phyloP scores from a whole-genome alignment of 2,888 invertebrate genomes.

The Lydus trimaculatus region DNA sequence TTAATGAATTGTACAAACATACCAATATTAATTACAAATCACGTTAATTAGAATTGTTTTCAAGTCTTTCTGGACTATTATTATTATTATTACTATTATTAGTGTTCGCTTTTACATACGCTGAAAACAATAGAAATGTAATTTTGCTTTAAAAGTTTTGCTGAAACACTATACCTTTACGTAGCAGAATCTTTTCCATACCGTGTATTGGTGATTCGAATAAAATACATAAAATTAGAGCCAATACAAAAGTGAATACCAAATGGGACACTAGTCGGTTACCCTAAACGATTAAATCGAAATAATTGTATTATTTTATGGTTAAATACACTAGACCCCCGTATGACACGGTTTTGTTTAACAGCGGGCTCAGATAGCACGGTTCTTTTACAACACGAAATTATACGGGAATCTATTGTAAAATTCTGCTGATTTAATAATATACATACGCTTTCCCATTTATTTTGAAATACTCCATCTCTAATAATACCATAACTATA shows the following conservation, averaged over 20 bases:
- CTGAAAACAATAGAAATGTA: not conserved
- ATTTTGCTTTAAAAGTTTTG: not conserved
- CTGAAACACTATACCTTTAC: conserved; percentile 58
- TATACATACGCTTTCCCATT: conserved; percentile 68
- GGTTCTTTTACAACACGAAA: too few relatives aligned
- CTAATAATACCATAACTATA: conserved; percentile 69
- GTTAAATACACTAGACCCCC: too few relatives aligned
- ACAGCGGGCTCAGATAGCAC: too few relatives aligned
- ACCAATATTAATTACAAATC: too few relatives aligned
- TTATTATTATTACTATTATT: too few relatives aligned
- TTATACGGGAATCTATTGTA: not conserved
- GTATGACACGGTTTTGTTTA: too few relatives aligned
- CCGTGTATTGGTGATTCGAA: conserved; percentile 78
- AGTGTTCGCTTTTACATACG: not conserved
- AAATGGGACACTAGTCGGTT: conserved; percentile 67
- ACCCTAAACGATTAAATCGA: conserved; percentile 59
- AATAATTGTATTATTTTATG: not conserved
- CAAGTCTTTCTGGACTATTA: not conserved
- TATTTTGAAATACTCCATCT: conserved; percentile 68
- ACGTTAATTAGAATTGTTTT: not conserved
- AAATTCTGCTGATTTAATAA: not conserved
- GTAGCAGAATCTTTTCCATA: conserved; percentile 72
- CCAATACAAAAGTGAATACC: conserved; percentile 68
- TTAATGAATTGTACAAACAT: too few relatives aligned
- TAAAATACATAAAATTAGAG: conserved; percentile 69